phyloP scores from a whole-genome alignment of 2,888 invertebrate species.

The Stenoptilia bipunctidactyla region DNA sequence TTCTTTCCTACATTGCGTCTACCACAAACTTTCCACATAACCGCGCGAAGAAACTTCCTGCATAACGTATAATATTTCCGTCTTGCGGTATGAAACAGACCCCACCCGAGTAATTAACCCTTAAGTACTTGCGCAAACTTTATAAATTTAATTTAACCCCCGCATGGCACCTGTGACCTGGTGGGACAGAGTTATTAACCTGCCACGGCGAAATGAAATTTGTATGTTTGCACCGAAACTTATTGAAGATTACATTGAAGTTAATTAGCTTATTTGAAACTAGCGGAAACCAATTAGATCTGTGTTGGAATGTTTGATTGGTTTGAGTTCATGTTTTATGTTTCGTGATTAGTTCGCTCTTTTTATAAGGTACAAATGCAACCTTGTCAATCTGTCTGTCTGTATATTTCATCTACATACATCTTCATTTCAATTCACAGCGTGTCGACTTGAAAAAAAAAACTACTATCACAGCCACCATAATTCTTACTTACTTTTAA shows the following conservation, averaged over 20 bases:
- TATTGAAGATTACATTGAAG: conserved; percentile 1
- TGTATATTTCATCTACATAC: too few relatives aligned
- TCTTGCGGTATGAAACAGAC: background rate
- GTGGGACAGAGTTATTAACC: conserved; percentile 16
- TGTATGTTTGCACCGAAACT: background rate
- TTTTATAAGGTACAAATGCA: too few relatives aligned
- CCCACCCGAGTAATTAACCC: conserved; percentile 15
- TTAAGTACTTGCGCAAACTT: conserved; percentile 16
- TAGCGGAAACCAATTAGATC: too few relatives aligned
- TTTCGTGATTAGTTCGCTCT: too few relatives aligned
- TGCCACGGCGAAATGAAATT: conserved; percentile 1
- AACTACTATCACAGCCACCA: too few relatives aligned
- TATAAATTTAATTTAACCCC: conserved; percentile 19
- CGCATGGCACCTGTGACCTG: conserved; percentile 8
- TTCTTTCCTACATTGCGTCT: too few relatives aligned
- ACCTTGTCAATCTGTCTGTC: too few relatives aligned
- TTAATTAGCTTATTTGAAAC: conserved; percentile 1
- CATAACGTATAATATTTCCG: conserved; percentile 1
- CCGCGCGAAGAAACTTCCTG: background rate
- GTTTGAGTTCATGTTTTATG: too few relatives aligned
- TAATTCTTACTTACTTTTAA: too few relatives aligned
- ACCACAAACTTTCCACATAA: background rate
- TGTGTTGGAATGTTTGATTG: too few relatives aligned
- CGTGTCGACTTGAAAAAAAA: too few relatives aligned
- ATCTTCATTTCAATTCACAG: too few relatives aligned